Percentiles rank a stretch among this genome's conserved stretches.
These are phyloP conservation scores for Sardinella longiceps DNA, from an alignment of 2,797 vertebrate genomes.

Conservation along the genomic window DNA sequence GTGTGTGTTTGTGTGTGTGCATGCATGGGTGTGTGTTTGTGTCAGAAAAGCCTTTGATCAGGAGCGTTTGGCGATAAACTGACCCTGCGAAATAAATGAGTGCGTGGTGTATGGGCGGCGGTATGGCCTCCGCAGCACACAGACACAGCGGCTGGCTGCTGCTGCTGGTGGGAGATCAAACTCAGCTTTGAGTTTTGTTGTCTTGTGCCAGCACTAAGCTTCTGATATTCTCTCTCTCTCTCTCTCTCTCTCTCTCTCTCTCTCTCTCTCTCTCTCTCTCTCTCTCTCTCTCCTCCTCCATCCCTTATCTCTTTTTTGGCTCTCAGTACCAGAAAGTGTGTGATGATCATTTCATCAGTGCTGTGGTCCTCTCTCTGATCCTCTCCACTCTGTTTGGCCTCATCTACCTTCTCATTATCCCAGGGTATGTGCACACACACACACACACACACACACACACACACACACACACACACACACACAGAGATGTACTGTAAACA, in stretches of 20 bases:
- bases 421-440: constrained; percentile 83
- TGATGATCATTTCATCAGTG: constrained; percentile 93
- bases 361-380: constrained; percentile 90
- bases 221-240: constrained; percentile 29
- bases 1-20: background rate
- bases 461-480: constrained; percentile 18
- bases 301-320: background rate
- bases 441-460: constrained; percentile 42
- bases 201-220: constrained; percentile 5
- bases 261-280: constrained; percentile 18
- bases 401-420: constrained; percentile 95
- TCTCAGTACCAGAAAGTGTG: constrained; percentile 92
- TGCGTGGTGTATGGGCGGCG: background rate
- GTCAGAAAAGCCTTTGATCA: constrained; percentile 8
- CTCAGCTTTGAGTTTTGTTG: constrained; percentile 1
- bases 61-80: background rate
- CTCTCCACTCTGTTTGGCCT: constrained; percentile 92
- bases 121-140: background rate
- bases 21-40: background rate
- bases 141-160: background rate
- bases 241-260: constrained; percentile 3
- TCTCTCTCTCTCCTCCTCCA: background rate
- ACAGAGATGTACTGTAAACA: background rate
- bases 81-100: constrained; percentile 17
- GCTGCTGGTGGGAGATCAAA: background rate